Evolutionary conservation across 2,113 vertebrate species (phyloP), one percentile per base, ranked within the genome.

Genomic region (Cyanistes caeruleus): DNA sequence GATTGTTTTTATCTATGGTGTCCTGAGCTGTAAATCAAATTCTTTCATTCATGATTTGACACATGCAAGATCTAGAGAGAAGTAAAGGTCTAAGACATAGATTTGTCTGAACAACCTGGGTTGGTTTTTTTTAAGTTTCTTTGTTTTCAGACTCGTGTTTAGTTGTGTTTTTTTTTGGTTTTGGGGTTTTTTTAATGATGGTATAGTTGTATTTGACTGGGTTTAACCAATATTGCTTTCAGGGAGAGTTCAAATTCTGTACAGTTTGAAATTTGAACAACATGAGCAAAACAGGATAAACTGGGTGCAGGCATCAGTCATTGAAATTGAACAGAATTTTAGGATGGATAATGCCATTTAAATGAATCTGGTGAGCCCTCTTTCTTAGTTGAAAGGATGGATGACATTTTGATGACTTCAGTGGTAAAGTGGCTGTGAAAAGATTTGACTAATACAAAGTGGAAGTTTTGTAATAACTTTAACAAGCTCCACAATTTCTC

Each of bases 1-100:
- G 79, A 95, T 93, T 97, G 90, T 78, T 98, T 98, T 98, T 96
- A 91, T 94, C 86, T 97, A 46, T 85, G 56, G 67, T 94, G 91
- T 84, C 89, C 93, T 97, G 85, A 87, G 28, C 41, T 75, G 46
- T 87, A 90, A 85, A 88, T 73, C 37, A 65, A 76, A 84, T 95
- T 76, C 92, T 94, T 97, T 97, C 92, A 94, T 96, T 97, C 92
- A 85, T 89, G 72, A 94, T 97, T 97, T 97, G 79, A 88, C 75
- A 80, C 85, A 85, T 75, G 39, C 68, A 95, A 95, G 44, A 85
- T 82, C 75, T 90, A 77, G 53, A 92, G 53, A 41, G 37, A 89
- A 70, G 44, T 23, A 51, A 64, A 63, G 7, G 5, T 52, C 59
- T 72, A 84, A 86, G 33, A 69, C 31, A 58, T 5, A 11, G 19